Evolutionary conservation across 2,797 vertebrate genomes (phyloP), one percentile per base, ranked within the genome.

Genomic region (Gymnothorax javanicus): DNA sequence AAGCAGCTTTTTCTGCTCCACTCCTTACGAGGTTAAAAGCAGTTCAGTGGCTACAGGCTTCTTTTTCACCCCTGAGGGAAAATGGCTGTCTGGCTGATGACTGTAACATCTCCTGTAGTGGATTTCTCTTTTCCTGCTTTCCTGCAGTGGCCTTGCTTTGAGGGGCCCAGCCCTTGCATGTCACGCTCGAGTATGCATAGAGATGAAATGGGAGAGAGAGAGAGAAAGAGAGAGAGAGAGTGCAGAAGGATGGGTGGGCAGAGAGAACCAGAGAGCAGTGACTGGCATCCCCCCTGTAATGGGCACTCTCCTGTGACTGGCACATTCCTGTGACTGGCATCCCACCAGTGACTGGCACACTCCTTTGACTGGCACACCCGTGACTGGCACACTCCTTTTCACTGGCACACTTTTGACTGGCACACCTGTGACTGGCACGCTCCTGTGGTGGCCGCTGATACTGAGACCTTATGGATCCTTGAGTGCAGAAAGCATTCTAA

Each of bases 21-120:
- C 33, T 64, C 13, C 43, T 54, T 23, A 59, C 23, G 11, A 12
- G 54, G 23, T 23, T 56, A 50, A 85, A 23, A 52, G 62, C n/a
- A 27, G 64, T 69, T 84, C 27, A 43, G 33, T 60, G 33, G 25
- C 83, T 84, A n/a, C 57, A 20, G 0, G 20, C 20, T 54, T 9
- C 75, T 7, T 20, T 20, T 23, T 17, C 17, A n/a, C 64, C 6
- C 52, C 84, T 52, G 17, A 4, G n/a, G 84, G n/a, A 67, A 85
- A n/a, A 25, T 54, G 12, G 60, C 57, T 73, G 84, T 71, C 43
- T 54, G 69, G 13, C 54, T 12, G 52, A 71, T 69, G 20, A 52
- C 84, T 23, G 84, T 23, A 56, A 69, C 64, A 56, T 54, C 64
- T 56, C 84, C 64, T 54, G 84, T 69, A 71, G 50, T 85, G 84